phyloP scores from a whole-genome alignment of 2,888 invertebrate genomes.

The Shargacucullia verbasci region DNA sequence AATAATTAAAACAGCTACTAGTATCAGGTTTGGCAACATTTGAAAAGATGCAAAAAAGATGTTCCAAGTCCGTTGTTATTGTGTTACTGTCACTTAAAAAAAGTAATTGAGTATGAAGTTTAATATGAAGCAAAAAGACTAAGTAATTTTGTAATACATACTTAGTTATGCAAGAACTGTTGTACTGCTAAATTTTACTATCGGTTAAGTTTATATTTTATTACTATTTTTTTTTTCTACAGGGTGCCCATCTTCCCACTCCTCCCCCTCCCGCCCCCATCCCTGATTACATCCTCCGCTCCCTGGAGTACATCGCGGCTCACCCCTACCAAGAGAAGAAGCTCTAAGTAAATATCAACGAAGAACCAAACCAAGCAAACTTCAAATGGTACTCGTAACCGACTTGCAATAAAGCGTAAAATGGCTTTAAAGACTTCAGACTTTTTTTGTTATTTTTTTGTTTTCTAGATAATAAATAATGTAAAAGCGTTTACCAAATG shows the following conservation, averaged over 20 bases:
- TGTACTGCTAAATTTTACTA: neutral
- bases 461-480: conserved; percentile 60
- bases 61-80: too few species aligned
- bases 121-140: too few species aligned
- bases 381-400: conserved; percentile 16
- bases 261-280: conserved; percentile 77
- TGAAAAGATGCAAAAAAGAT: too few species aligned
- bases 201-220: conserved; percentile 1
- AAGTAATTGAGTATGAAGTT: too few species aligned
- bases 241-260: conserved; percentile 74
- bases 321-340: conserved; percentile 76
- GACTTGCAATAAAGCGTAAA: conserved; percentile 37
- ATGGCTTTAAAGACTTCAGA: conserved; percentile 56
- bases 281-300: conserved; percentile 81
- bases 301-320: conserved; percentile 80
- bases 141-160: too few species aligned
- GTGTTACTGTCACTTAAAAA: too few species aligned
- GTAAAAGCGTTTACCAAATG: conserved; percentile 48
- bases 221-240: conserved; percentile 41
- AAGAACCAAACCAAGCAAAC: conserved; percentile 40
- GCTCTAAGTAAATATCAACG: conserved; percentile 30
- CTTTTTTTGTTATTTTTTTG: conserved; percentile 56
- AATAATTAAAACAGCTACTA: neutral
- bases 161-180: neutral
- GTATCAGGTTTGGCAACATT: neutral